Conservation (phyloP, 2,113 vertebrate species). For the Dasyprocta punctata region DNA sequence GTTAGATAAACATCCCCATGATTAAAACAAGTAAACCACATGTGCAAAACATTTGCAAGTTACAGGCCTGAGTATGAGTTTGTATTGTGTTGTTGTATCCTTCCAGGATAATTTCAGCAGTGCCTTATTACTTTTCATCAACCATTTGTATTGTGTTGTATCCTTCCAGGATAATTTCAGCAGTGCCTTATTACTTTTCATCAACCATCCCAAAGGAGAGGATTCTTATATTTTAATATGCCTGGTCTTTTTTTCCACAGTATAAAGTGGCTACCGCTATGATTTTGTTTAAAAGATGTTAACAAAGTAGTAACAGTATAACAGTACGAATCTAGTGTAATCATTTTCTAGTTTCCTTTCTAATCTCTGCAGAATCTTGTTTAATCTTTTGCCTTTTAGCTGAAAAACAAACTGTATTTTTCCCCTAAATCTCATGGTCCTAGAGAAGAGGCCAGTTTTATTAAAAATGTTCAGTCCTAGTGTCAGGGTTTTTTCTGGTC, state of each 20-base stretch:
- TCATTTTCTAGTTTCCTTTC: neutral
- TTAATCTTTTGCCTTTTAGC: neutral
- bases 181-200: neutral
- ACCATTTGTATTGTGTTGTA: neutral
- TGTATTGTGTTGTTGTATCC: neutral
- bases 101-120: neutral
- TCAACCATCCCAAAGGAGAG: neutral
- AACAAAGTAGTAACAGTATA: neutral
- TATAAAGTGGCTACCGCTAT: neutral
- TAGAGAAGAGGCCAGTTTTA: neutral
- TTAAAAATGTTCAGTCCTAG: neutral
- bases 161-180: neutral
- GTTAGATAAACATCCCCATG: neutral
- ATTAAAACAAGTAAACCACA: constrained; percentile 14
- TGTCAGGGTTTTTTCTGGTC: neutral
- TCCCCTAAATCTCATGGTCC: neutral
- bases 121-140: neutral
- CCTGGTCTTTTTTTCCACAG: neutral
- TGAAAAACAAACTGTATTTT: neutral
- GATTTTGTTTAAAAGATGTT: neutral
- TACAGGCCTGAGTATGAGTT: neutral
- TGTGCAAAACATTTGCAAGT: neutral
- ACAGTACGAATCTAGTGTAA: neutral
- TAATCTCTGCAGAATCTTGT: neutral
- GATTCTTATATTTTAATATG: neutral